phyloP scores from a whole-genome alignment of 2,888 invertebrate genomes.

The Machimus rusticus region DNA sequence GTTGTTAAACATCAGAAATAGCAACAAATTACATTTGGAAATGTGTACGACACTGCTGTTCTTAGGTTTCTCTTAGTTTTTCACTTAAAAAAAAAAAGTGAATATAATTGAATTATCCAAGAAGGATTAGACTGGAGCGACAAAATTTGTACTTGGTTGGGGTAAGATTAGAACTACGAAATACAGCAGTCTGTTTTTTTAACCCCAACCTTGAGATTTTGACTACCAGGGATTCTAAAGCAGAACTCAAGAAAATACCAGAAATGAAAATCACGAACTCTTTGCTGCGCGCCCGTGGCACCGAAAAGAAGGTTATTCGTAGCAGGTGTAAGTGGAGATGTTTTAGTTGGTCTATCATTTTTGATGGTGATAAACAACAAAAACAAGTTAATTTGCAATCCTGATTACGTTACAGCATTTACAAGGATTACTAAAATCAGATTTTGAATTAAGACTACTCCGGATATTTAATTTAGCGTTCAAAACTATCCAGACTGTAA shows the following conservation, averaged over 20 bases:
- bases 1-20: background rate
- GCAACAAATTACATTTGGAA: background rate
- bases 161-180: background rate
- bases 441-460: background rate
- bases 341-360: background rate
- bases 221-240: background rate
- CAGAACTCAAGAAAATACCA: background rate
- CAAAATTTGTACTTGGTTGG: background rate
- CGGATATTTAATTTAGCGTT: background rate
- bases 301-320: background rate
- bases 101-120: background rate
- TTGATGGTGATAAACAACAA: background rate
- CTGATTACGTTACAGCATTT: background rate
- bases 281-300: background rate
- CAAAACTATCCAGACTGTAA: too few relatives aligned
- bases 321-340: background rate
- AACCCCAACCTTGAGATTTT: background rate
- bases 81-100: background rate
- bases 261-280: background rate
- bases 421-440: background rate
- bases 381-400: background rate
- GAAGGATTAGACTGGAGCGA: background rate
- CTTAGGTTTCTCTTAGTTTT: background rate
- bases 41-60: background rate
- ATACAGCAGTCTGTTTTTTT: background rate